Evolutionary conservation across 2,797 vertebrate species (phyloP), one percentile per base, ranked within the genome.

Genomic region (Coranthus polyacanthus): DNA sequence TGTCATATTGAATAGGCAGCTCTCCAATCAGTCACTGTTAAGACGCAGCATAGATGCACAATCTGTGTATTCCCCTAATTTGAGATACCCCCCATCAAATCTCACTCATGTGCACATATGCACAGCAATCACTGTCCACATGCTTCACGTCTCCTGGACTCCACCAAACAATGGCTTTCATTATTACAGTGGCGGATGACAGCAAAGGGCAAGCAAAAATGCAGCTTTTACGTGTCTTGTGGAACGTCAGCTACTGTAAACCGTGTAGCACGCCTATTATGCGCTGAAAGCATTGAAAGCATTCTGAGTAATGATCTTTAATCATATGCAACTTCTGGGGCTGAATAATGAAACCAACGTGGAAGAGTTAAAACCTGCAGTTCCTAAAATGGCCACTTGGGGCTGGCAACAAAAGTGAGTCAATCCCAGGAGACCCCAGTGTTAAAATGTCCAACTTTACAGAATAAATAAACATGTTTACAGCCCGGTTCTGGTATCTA

Each of bases 141-240:
- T 54, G 51, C 62, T 38, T 44, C 61, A 62, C 57, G 46, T 70
- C 59, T 58, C 50, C 47, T 43, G 39, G 63, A 20, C 37, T 32
- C 16, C 46, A 26, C 34, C 58, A 41, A 22, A 50, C 45, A 46
- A 62, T 44, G 20, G 39, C 53, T 43, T 36, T 78, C 69, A 59
- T 41, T 61, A 70, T 52, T 13, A 77, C 26, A 68, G 64, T 41
- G 52, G 17, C 59, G 22, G 58, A 60, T 32, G 72, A 47, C 81
- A 68, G 67, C 60, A 56, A 55, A 61, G 63, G 10, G n/a, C 49
- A 39, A 24, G 62, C 24, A 71, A 46, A n/a, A 81, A 62, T 60
- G 64, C 16, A 38, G 56, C 63, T 76, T 79, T 73, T 52, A 67
- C 56, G 26, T 59, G 49, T 36, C 58, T 16, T 7, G 39, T 54